phyloP scores from a whole-genome alignment of 1,140 invertebrate species.

The Drosophila takahashii region DNA sequence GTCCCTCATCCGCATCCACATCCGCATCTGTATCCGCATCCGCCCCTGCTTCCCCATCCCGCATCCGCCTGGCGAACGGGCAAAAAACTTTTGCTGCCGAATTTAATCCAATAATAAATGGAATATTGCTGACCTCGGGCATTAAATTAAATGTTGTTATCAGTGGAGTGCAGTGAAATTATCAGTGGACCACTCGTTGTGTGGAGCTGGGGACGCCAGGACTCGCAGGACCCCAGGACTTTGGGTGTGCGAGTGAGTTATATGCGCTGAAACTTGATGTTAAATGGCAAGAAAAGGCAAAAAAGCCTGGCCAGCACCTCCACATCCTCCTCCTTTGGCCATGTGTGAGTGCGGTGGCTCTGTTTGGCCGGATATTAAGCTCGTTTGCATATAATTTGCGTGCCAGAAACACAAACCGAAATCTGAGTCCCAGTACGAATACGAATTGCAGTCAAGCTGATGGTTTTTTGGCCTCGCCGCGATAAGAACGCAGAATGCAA shows the following conservation, averaged over 20 bases:
- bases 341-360: constrained; percentile 39
- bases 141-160: constrained; percentile 85
- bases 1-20: constrained; percentile 1
- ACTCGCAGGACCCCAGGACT: neutral
- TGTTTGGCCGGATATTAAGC: constrained; percentile 81
- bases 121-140: constrained; percentile 85
- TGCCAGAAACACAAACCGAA: constrained; percentile 60
- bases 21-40: neutral
- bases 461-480: constrained; percentile 64
- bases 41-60: neutral
- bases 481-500: constrained; percentile 58
- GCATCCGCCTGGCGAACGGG: neutral
- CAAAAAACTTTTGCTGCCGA: constrained; percentile 79
- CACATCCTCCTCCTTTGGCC: neutral
- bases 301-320: constrained; percentile 9
- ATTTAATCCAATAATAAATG: constrained; percentile 85
- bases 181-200: constrained; percentile 49
- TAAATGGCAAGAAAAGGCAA: constrained; percentile 27
- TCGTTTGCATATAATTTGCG: constrained; percentile 82
- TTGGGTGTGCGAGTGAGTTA: constrained; percentile 45
- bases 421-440: neutral
- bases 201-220: neutral
- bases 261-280: constrained; percentile 62
- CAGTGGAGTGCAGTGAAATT: constrained; percentile 84
- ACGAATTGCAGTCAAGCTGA: constrained; percentile 37